phyloP scores from a whole-genome alignment of 2,797 vertebrate genomes.

The Cercopithecus petaurista region DNA sequence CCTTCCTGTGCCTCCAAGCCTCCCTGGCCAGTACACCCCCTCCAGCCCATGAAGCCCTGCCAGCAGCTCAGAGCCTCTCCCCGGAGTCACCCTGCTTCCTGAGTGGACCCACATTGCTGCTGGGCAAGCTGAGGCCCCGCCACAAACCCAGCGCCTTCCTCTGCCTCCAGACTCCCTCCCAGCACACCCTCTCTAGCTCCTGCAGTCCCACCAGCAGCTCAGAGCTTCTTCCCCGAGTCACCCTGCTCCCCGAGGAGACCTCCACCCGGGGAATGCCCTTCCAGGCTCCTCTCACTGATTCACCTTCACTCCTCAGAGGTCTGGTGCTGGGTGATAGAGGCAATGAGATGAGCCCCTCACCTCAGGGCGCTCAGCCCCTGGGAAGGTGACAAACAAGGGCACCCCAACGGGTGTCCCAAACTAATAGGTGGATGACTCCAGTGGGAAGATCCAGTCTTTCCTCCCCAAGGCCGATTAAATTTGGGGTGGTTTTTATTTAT shows the following conservation, averaged over 20 bases:
- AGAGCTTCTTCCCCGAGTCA: background rate
- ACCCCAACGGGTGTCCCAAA: background rate
- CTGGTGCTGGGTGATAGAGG: background rate
- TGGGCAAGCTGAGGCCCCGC: no score
- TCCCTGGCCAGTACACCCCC: no score
- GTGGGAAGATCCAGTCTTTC: background rate
- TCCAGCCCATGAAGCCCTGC: background rate
- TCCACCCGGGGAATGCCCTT: accelerated
- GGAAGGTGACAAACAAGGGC: background rate
- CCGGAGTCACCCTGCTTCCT: background rate
- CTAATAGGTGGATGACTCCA: background rate
- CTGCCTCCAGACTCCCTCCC: background rate
- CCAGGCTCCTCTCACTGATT: accelerated
- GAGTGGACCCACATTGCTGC: no score
- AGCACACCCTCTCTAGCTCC: no score
- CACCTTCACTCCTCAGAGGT: background rate
- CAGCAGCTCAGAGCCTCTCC: background rate
- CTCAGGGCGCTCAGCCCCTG: background rate
- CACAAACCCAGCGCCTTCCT: background rate
- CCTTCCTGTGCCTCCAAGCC: background rate
- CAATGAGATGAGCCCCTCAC: background rate
- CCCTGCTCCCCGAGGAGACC: background rate
- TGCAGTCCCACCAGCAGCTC: background rate
- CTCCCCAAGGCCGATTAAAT: background rate
- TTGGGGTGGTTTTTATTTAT: background rate